Evolutionary conservation across 2,113 vertebrate genomes (phyloP).

Genomic region (Myiagra hebetior): DNA sequence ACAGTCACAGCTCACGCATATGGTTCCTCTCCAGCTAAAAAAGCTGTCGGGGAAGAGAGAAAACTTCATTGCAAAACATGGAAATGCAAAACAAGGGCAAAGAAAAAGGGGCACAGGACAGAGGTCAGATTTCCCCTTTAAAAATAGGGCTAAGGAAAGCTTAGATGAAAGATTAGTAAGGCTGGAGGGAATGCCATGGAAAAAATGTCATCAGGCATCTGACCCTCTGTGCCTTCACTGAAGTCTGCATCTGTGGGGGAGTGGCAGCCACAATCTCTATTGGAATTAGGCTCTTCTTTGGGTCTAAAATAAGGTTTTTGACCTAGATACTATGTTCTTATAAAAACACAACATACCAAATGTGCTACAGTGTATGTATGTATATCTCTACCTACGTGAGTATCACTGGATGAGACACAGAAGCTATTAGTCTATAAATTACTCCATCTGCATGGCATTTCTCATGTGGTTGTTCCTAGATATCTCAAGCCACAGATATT

Average conservation of each 20-base stretch:
- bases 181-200: slow-evolving; percentile 67
- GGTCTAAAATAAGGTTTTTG: slow-evolving; percentile 40
- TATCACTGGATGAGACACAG: background rate
- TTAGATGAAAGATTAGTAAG: slow-evolving; percentile 68
- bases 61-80: slow-evolving; percentile 18
- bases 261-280: slow-evolving; percentile 20
- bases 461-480: background rate
- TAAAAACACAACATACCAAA: slow-evolving; percentile 39
- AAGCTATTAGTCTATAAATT: background rate
- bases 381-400: background rate
- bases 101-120: slow-evolving; percentile 59
- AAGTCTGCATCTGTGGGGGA: slow-evolving; percentile 40
- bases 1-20: background rate
- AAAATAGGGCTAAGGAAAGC: slow-evolving; percentile 69
- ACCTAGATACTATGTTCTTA: slow-evolving; percentile 47
- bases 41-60: background rate
- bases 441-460: background rate
- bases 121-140: slow-evolving; percentile 69
- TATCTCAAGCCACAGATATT: background rate
- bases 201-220: slow-evolving; percentile 49
- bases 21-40: background rate
- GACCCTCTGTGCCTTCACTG: slow-evolving; percentile 24
- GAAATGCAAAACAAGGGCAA: slow-evolving; percentile 58
- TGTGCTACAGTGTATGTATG: background rate
- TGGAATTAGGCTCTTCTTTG: slow-evolving; percentile 7